phyloP scores from a whole-genome alignment of 1,140 invertebrate species.

The Palaemon carinicauda region DNA sequence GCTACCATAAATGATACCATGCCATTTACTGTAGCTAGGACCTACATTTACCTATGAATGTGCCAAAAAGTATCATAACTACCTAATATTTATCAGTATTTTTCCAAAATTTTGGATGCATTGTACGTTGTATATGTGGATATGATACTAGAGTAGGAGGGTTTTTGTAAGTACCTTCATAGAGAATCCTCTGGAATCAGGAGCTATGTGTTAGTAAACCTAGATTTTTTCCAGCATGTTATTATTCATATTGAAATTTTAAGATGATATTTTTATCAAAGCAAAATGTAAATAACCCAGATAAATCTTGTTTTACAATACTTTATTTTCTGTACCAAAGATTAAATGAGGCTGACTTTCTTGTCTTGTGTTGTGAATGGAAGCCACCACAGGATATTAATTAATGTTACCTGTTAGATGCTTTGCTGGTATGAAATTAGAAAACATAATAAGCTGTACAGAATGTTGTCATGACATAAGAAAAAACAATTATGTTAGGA shows the following conservation, averaged over 20 bases:
- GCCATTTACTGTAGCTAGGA: background rate
- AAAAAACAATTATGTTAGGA: background rate
- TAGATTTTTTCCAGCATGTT: constrained; percentile 24
- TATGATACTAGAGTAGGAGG: background rate
- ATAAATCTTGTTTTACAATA: constrained; percentile 32
- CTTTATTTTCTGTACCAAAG: constrained; percentile 48
- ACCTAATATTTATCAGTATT: constrained; percentile 42
- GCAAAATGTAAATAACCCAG: constrained; percentile 12
- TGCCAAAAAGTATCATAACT: constrained; percentile 41
- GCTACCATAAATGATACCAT: background rate
- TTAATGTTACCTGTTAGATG: constrained; percentile 23
- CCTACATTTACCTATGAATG: constrained; percentile 14
- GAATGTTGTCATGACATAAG: background rate
- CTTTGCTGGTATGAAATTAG: background rate
- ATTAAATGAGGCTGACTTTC: constrained; percentile 33
- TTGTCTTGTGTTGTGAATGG: constrained; percentile 31
- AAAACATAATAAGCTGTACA: background rate
- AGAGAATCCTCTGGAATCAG: constrained; percentile 6
- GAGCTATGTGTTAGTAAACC: constrained; percentile 2
- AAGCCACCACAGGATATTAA: constrained; percentile 3
- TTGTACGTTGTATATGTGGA: constrained; percentile 14
- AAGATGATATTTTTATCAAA: constrained; percentile 38
- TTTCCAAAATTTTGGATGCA: constrained; percentile 33
- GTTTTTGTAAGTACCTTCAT: constrained; percentile 28
- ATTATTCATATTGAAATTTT: constrained; percentile 31